Percentiles rank a stretch among this genome's conserved stretches.
phyloP scores from a whole-genome alignment of 2,888 invertebrate genomes.

The Clitarchus hookeri region DNA sequence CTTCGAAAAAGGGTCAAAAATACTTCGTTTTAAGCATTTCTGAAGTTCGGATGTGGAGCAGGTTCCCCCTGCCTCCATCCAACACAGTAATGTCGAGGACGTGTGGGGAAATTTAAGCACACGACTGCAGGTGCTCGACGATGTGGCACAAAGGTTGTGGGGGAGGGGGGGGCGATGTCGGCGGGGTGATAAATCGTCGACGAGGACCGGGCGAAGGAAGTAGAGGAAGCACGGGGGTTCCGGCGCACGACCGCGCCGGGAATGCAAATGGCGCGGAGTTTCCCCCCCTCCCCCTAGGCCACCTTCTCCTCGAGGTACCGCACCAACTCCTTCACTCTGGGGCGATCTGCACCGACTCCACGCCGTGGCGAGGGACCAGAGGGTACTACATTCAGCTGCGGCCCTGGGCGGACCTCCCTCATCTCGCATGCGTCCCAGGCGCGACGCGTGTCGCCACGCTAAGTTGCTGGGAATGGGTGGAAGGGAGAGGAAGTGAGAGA shows the following conservation, averaged over 20 bases:
- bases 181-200: conserved; percentile 9
- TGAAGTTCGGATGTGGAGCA: background rate
- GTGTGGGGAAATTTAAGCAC: background rate
- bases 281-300: too few relatives aligned
- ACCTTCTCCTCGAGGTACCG: background rate
- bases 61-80: too few relatives aligned
- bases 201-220: background rate
- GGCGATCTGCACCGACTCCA: background rate
- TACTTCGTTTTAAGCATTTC: background rate
- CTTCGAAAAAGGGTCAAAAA: background rate
- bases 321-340: background rate
- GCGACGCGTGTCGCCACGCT: background rate
- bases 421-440: background rate
- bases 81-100: conserved; percentile 2
- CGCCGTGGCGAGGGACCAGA: too few relatives aligned
- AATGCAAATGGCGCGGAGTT: background rate
- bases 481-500: background rate
- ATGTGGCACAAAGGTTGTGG: background rate
- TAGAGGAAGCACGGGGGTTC: background rate
- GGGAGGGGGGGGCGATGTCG: background rate
- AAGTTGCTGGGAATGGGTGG: background rate
- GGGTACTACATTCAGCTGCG: too few relatives aligned
- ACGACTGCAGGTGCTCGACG: background rate
- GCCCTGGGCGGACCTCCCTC: background rate
- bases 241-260: conserved; percentile 7